Percentiles rank a stretch among this genome's conserved stretches.
Conservation (phyloP, 2,888 invertebrate species). For the Prosopocoilus inquinatus region DNA sequence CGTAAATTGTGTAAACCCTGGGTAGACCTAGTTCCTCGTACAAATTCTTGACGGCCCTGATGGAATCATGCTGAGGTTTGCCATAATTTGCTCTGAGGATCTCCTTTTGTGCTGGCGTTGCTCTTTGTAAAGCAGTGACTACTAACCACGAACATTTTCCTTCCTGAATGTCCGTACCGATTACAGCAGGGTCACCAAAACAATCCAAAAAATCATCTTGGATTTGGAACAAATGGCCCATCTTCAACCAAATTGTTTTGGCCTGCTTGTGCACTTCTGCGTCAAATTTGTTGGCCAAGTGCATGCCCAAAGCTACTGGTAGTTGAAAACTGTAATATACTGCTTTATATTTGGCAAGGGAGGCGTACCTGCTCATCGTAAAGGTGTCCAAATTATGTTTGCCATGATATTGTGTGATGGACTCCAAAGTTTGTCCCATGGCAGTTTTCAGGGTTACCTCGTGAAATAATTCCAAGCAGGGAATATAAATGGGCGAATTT, state of each 20-base stretch:
- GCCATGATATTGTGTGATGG: slow-evolving; percentile 60
- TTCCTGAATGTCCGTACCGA: slow-evolving; percentile 91
- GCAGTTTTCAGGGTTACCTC: slow-evolving; percentile 72
- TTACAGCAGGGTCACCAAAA: slow-evolving; percentile 80
- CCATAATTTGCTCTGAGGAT: too few species aligned
- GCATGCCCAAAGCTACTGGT: slow-evolving; percentile 82
- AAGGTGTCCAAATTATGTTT: slow-evolving; percentile 63
- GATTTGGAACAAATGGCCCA: too few species aligned
- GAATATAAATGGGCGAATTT: slow-evolving; percentile 71
- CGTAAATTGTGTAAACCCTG: slow-evolving; percentile 74
- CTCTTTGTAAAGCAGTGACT: slow-evolving; percentile 82
- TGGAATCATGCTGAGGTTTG: too few species aligned
- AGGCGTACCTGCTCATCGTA: slow-evolving; percentile 78
- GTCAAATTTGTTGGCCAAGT: too few species aligned
- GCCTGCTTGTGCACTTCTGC: too few species aligned
- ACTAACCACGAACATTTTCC: slow-evolving; percentile 96
- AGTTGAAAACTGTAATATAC: slow-evolving; percentile 88
- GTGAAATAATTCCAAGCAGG: slow-evolving; percentile 79
- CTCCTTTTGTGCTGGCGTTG: slow-evolving; percentile 63
- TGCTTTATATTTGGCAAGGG: slow-evolving; percentile 84
- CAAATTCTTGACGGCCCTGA: too few species aligned
- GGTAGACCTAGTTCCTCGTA: slow-evolving; percentile 76
- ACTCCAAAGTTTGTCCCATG: slow-evolving; percentile 82
- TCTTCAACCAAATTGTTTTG: too few species aligned
- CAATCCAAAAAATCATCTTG: too few species aligned